Percentiles rank a stretch among this genome's conserved stretches.
Evolutionary conservation across 2,888 invertebrate genomes (phyloP).

Genomic region (Acronicta leporina): DNA sequence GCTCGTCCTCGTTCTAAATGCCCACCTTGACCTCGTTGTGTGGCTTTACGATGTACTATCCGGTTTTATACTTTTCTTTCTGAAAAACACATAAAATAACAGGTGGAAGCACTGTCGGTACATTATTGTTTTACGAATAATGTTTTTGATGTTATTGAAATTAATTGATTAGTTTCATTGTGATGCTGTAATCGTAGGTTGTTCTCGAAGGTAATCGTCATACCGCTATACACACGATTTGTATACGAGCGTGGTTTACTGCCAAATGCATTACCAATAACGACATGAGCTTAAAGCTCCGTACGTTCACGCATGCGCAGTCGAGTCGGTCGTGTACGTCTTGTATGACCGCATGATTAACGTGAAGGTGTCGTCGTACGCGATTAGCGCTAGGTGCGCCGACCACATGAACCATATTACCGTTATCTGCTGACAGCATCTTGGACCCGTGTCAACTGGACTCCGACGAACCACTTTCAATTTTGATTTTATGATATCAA

Average conservation of each 20-base stretch:
- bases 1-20: slow-evolving; percentile 81
- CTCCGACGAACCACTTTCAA: slow-evolving; percentile 77
- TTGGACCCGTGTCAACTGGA: slow-evolving; percentile 84
- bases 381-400: slow-evolving; percentile 66
- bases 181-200: slow-evolving; percentile 41
- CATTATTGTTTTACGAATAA: slow-evolving; percentile 17
- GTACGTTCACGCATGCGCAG: slow-evolving; percentile 58
- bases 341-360: slow-evolving; percentile 68
- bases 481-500: slow-evolving; percentile 59
- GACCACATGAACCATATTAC: slow-evolving; percentile 78
- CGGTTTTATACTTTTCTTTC: slow-evolving; percentile 78
- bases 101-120: slow-evolving; percentile 64
- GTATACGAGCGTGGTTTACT: slow-evolving; percentile 61
- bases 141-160: slow-evolving; percentile 17
- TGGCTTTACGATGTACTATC: slow-evolving; percentile 78
- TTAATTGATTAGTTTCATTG: slow-evolving; percentile 34
- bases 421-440: slow-evolving; percentile 86
- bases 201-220: slow-evolving; percentile 60
- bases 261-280: slow-evolving; percentile 76
- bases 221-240: slow-evolving; percentile 55
- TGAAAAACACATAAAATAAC: slow-evolving; percentile 71
- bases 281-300: slow-evolving; percentile 69
- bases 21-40: slow-evolving; percentile 84
- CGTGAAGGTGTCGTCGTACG: slow-evolving; percentile 72
- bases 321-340: slow-evolving; percentile 9